Evolutionary conservation across 2,888 invertebrate species (phyloP).

Genomic region (Netelia melanura): DNA sequence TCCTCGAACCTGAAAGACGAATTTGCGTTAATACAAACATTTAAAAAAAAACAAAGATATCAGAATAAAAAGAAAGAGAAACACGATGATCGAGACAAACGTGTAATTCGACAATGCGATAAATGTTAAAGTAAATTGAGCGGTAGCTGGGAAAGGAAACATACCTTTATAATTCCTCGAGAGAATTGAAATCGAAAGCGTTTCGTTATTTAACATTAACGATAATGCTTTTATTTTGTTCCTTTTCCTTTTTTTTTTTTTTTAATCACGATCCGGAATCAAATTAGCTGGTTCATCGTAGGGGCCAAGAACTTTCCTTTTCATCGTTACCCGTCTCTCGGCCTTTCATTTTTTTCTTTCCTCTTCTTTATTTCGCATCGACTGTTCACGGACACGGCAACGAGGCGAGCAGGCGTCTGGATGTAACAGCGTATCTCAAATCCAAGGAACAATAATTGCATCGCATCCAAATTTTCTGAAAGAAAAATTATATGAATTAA

Average conservation of each 20-base stretch:
- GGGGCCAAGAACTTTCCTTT: constrained; percentile 35
- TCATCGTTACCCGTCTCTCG: constrained; percentile 8
- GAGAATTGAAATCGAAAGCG: constrained; percentile 3
- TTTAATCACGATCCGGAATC: constrained; percentile 6
- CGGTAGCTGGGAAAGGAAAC: background rate
- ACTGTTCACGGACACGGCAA: background rate
- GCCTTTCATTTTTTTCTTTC: constrained; percentile 20
- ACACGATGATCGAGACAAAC: no score
- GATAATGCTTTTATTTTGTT: background rate
- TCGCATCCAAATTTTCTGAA: constrained; percentile 4
- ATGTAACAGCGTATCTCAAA: constrained; percentile 18
- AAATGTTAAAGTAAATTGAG: background rate
- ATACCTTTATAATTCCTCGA: background rate
- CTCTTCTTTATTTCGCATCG: constrained; percentile 11
- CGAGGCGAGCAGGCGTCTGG: background rate
- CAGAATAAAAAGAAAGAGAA: no score
- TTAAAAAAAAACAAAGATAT: no score
- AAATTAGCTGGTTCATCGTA: constrained; percentile 47
- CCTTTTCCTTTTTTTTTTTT: constrained; percentile 7
- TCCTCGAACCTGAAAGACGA: background rate
- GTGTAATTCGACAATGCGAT: background rate
- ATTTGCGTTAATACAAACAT: background rate
- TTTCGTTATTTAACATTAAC: constrained; percentile 19
- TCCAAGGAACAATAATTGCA: constrained; percentile 3
- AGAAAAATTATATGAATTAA: no score